Base-by-base conservation (phyloP, 2,888 invertebrate genomes). In the Drosophila histrio region DNA sequence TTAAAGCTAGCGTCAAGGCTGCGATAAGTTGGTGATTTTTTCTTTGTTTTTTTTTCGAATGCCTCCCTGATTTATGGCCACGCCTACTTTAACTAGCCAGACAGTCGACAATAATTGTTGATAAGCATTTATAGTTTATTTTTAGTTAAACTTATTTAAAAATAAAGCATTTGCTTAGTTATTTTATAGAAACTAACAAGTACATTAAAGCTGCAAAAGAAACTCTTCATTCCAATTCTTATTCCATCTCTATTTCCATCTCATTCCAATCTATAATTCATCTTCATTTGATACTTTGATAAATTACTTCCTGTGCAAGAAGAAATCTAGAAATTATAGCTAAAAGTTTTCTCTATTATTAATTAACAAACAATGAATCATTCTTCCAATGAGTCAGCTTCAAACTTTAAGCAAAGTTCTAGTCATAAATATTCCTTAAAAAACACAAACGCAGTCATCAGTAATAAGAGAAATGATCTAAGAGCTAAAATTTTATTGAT, bases 1-100 rank as follows among this genome's bases (percentile, higher is more conserved):
- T 69, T 76, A 66, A 78, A 72, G 60, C 59, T 52, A 61, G 30
- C 78, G 59, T 87, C 81, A 82, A 87, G 82, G 82, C 65, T 46
- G 50, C 36, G 52, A 76, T 71, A 62, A 58, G 53, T 54, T 60
- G 19, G n/a, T 3, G 38, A n/a, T 11, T 17, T 11, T 34, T 24
- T 7, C 24, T 39, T 32, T 47, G 28, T 26, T 24, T 17, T 0
- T 4, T 19, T 1, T 17, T 44, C 28, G 17, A 13, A 11, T 32
- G 28, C 4, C 49, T 13, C 22, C 26, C 26, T 19, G n/a, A 36
- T 52, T 26, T 21, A n/a, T 4, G 1, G 24, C 19, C 68, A 47
- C 36, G 56, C 53, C 52, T 5, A 26, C 22, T 21, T 4, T 1
- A 17, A 4, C 26, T 13, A 60, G n/a, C 1, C 13, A 9, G 8